Percentiles rank a stretch among this genome's conserved stretches.
Conservation (phyloP, 2,888 invertebrate species). For the Cephus sareptanus region DNA sequence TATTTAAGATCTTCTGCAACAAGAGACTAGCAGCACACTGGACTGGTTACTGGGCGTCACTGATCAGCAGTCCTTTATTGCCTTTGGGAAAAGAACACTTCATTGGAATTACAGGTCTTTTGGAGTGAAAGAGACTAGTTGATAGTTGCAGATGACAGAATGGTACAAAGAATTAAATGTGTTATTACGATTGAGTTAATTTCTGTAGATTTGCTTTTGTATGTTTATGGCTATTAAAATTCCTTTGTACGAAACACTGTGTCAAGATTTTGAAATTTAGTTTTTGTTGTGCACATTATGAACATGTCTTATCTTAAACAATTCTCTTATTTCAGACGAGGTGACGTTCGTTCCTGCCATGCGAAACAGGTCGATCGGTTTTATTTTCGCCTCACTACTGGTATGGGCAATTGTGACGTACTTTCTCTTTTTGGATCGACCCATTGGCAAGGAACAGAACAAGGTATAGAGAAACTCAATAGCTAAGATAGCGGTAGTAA, state of each 20-base stretch:
- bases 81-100: neutral
- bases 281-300: neutral
- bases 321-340: conserved; percentile 40
- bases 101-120: neutral
- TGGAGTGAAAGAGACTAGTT: neutral
- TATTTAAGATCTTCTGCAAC: neutral
- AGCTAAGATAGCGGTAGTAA: neutral
- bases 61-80: neutral
- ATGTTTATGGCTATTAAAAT: neutral
- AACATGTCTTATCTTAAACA: neutral
- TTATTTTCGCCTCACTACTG: conserved; percentile 65
- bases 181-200: neutral
- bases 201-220: neutral
- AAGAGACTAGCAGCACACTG: neutral
- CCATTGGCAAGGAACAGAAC: conserved; percentile 58
- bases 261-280: neutral
- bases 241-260: neutral
- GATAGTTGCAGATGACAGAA: neutral
- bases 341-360: conserved; percentile 59
- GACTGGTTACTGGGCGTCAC: neutral
- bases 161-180: neutral
- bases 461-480: conserved; percentile 34
- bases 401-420: conserved; percentile 71
- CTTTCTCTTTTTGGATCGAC: conserved; percentile 68
- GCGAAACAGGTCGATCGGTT: conserved; percentile 61